Percentiles rank a stretch among this genome's conserved stretches.
phyloP scores from a whole-genome alignment of 2,113 vertebrate species.

The Anhinga rufa region DNA sequence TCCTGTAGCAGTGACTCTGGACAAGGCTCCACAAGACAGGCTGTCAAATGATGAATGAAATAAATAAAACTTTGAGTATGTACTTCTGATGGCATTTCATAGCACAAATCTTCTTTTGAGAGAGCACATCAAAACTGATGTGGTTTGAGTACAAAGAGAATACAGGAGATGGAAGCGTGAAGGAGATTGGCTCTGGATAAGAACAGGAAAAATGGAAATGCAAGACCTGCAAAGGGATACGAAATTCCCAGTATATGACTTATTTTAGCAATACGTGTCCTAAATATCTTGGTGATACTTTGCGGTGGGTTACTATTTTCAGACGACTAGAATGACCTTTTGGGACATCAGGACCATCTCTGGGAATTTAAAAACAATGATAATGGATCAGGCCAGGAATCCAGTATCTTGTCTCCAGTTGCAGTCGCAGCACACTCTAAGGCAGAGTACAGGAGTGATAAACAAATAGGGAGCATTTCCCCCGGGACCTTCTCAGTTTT shows the following conservation, averaged over 20 bases:
- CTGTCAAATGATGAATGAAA: neutral
- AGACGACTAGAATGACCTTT: neutral
- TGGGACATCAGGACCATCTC: neutral
- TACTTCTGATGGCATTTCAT: neutral
- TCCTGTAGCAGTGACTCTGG: neutral
- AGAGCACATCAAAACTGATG: neutral
- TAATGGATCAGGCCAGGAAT: neutral
- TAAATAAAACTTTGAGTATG: neutral
- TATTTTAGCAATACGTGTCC: neutral
- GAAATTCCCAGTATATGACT: neutral
- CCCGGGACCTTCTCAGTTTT: neutral
- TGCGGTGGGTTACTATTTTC: neutral
- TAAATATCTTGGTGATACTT: constrained; percentile 6
- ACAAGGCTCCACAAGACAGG: neutral
- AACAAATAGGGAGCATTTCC: neutral
- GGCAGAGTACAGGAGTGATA: neutral
- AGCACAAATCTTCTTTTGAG: neutral
- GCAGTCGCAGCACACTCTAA: neutral
- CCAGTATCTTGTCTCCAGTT: neutral
- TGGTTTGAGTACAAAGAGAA: neutral
- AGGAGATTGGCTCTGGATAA: neutral
- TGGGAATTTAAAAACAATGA: neutral
- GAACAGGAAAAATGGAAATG: neutral
- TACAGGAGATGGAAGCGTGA: neutral
- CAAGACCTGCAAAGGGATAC: neutral